Conservation (phyloP, 2,113 vertebrate species). For the Gobio gobio region DNA sequence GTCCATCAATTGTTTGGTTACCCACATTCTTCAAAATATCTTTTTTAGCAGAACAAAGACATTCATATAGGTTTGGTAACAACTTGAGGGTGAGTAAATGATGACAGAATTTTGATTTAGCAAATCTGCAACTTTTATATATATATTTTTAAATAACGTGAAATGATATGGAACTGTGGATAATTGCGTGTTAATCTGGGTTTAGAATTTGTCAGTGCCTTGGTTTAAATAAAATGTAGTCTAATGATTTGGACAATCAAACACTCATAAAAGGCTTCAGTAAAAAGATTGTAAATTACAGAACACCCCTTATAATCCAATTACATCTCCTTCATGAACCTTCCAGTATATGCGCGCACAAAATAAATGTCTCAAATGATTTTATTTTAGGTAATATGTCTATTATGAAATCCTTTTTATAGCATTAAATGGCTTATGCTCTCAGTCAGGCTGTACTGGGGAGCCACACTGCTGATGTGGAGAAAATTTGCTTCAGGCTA, state of each 20-base stretch:
- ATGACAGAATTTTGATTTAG: no score
- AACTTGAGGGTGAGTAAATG: no score
- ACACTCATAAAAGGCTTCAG: constrained; percentile 18
- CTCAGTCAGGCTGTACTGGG: constrained; percentile 34
- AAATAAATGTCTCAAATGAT: constrained; percentile 27
- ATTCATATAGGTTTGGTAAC: no score
- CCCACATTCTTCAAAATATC: no score
- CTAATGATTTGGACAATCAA: constrained; percentile 18
- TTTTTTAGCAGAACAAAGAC: no score
- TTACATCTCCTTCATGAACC: constrained; percentile 18
- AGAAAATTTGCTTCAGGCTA: constrained; percentile 44
- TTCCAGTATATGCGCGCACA: background rate
- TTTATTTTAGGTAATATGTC: constrained; percentile 37
- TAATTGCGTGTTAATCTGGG: background rate
- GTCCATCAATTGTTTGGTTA: no score
- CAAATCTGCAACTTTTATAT: background rate
- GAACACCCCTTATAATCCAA: constrained; percentile 20
- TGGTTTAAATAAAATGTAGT: constrained; percentile 15
- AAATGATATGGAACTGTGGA: background rate
- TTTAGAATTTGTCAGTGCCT: background rate
- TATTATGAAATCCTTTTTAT: constrained; percentile 35
- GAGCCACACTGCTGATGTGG: constrained; percentile 39
- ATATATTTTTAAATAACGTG: background rate
- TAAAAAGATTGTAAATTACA: constrained; percentile 13
- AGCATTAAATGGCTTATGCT: constrained; percentile 24